Percentiles rank a stretch among this genome's conserved stretches.
phyloP scores from a whole-genome alignment of 1,140 invertebrate species.

The Drosophila insularis region DNA sequence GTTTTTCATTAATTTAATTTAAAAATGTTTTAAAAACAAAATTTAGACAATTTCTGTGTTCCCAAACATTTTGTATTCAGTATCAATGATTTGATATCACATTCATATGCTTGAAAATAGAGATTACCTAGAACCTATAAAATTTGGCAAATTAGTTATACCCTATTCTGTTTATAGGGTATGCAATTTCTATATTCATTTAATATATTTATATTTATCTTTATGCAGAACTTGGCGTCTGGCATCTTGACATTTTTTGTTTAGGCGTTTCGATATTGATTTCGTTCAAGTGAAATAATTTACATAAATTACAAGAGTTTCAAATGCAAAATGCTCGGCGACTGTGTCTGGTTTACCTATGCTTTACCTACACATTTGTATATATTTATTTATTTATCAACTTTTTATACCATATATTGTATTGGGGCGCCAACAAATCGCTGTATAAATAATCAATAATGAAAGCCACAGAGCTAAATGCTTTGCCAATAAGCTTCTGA shows the following conservation, averaged over 20 bases:
- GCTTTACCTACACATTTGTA: not conserved
- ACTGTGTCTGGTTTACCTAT: not conserved
- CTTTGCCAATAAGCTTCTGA: slow-evolving; percentile 71
- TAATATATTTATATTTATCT: not conserved
- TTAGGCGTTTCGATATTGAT: slow-evolving; percentile 65
- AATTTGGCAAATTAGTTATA: no score
- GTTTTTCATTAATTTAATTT: no score
- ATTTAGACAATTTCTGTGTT: no score
- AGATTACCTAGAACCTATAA: no score
- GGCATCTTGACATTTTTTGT: slow-evolving; percentile 41
- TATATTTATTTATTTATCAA: slow-evolving; percentile 1
- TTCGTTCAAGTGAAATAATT: slow-evolving; percentile 65
- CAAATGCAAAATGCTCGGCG: slow-evolving; percentile 37
- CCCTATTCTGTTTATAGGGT: not conserved
- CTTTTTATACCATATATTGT: slow-evolving; percentile 14
- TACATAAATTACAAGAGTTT: slow-evolving; percentile 68
- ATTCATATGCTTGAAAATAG: no score
- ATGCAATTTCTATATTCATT: not conserved
- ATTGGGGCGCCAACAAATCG: slow-evolving; percentile 62
- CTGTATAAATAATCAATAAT: slow-evolving; percentile 65
- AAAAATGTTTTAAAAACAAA: no score
- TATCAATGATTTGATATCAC: no score
- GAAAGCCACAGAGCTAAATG: slow-evolving; percentile 69
- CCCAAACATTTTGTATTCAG: no score
- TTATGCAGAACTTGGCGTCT: slow-evolving; percentile 5